These are phyloP conservation scores for Zygogramma bicolorata DNA, from an alignment of 2,888 invertebrate genomes.

Conservation along the genomic window DNA sequence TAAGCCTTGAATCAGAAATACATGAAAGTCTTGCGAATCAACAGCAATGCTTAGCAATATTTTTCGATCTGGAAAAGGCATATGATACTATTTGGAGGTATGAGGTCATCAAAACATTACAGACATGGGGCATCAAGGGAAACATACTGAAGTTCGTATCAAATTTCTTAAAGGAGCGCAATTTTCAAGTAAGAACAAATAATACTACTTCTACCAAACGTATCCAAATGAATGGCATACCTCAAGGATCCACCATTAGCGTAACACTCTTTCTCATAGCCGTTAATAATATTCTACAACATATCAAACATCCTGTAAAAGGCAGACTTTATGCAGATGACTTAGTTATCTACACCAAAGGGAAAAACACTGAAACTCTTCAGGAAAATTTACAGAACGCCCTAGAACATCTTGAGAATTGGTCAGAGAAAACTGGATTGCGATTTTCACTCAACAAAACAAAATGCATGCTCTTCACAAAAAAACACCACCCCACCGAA, in stretches of 20 bases:
- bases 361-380: background rate
- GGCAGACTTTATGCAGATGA: background rate
- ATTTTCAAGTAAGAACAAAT: conserved; percentile 1
- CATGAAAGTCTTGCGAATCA: background rate
- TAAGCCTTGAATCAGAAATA: background rate
- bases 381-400: background rate
- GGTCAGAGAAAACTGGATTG: conserved; percentile 8
- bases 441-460: background rate
- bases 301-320: conserved; percentile 1
- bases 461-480: conserved; percentile 2
- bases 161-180: background rate
- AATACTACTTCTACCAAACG: background rate
- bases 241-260: conserved; percentile 6
- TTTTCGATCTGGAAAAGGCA: conserved; percentile 14
- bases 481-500: background rate
- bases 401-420: conserved; percentile 2
- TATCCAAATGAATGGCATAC: conserved; percentile 9
- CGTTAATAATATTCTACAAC: background rate
- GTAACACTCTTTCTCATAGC: background rate
- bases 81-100: conserved; percentile 11
- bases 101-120: background rate
- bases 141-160: conserved; percentile 1
- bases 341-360: background rate
- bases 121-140: conserved; percentile 10
- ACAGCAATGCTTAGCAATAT: conserved; percentile 5